phyloP scores from a whole-genome alignment of 2,113 vertebrate species.

The Anguilla rostrata region DNA sequence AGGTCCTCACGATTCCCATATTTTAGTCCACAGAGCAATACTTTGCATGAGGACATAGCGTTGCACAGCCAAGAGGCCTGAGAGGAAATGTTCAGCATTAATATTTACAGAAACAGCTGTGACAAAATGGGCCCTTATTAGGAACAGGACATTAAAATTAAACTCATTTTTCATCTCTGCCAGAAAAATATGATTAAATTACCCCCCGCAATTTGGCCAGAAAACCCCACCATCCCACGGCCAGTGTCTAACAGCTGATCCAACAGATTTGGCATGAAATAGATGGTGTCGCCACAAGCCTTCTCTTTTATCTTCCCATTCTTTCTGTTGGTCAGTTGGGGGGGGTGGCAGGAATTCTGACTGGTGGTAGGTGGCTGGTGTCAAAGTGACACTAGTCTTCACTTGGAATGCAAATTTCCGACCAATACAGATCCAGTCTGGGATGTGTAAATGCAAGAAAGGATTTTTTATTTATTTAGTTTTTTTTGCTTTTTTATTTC shows the following conservation, averaged over 20 bases:
- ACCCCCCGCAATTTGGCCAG: background rate
- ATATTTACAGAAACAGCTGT: slow-evolving; percentile 6
- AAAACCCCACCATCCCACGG: background rate
- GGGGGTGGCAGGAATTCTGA: background rate
- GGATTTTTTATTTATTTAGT: no score
- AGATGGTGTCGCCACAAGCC: background rate
- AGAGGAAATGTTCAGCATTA: background rate
- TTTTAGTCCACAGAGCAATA: background rate
- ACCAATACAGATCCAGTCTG: background rate
- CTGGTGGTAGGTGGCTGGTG: background rate
- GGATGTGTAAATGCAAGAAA: no score
- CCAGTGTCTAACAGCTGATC: slow-evolving; percentile 26
- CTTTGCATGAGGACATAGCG: background rate
- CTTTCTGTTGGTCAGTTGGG: background rate
- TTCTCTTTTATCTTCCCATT: background rate
- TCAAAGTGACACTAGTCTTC: background rate
- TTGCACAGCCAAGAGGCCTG: background rate
- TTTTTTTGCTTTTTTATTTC: background rate
- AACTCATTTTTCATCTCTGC: background rate
- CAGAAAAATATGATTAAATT: slow-evolving; percentile 12
- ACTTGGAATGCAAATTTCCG: background rate
- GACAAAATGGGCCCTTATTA: background rate
- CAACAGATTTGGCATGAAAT: background rate
- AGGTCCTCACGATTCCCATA: background rate
- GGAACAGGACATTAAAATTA: background rate